These are phyloP conservation scores for Tinamus major DNA, from an alignment of 2,797 vertebrate species.

Conservation along the genomic window DNA sequence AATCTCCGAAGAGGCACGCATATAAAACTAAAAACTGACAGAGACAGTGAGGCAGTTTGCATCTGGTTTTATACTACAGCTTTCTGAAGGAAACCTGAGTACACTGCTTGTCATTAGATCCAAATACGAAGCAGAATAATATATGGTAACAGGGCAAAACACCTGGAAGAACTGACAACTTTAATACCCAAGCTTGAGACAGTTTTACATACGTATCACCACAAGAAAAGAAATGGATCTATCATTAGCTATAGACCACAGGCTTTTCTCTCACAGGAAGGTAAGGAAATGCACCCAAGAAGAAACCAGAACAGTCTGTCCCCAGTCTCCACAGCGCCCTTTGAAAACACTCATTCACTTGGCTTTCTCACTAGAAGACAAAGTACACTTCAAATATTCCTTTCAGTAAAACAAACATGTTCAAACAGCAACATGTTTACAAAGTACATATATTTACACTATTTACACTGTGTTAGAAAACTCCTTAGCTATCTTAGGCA, in stretches of 20 bases:
- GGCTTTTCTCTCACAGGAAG: background rate
- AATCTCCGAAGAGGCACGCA: background rate
- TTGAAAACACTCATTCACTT: background rate
- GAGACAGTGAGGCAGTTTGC: background rate
- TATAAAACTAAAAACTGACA: background rate
- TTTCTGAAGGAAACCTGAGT: background rate
- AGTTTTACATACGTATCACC: background rate
- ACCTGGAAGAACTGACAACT: background rate
- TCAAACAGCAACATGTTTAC: background rate
- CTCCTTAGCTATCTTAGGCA: background rate
- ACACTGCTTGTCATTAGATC: background rate
- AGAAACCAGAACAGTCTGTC: background rate
- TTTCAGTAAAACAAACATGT: constrained; percentile 8
- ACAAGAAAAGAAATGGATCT: background rate
- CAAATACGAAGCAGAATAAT: background rate
- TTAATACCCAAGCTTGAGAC: background rate
- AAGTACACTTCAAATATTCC: background rate
- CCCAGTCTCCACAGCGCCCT: background rate
- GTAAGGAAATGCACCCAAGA: background rate
- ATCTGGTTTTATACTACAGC: background rate
- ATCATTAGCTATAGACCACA: background rate
- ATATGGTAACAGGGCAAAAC: background rate
- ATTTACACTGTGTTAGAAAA: background rate
- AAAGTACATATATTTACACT: background rate
- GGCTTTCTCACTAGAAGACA: constrained; percentile 10